Conservation (phyloP, 2,888 invertebrate species). For the Pristionchus fissidentatus region DNA sequence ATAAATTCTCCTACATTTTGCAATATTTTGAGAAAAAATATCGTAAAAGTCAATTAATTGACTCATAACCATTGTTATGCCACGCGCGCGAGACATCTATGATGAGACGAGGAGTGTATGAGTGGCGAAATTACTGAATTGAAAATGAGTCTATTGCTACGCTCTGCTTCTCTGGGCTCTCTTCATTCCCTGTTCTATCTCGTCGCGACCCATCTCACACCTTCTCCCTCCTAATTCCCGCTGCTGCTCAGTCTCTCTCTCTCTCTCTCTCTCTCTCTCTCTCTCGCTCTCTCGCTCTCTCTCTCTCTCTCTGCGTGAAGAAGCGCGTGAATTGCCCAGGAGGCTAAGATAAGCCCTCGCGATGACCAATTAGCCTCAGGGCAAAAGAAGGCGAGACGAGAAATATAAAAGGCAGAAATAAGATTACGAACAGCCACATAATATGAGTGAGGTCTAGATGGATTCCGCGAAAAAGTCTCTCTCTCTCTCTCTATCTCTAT, state of each 20-base stretch:
- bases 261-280: not conserved
- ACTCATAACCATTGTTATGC: no score
- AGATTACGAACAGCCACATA: not conserved
- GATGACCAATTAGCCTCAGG: slow-evolving; percentile 14
- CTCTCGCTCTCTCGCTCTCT: not conserved
- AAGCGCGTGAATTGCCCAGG: slow-evolving; percentile 34
- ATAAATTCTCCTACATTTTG: no score
- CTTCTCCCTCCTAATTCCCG: no score
- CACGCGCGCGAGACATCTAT: no score
- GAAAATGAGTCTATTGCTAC: slow-evolving; percentile 30
- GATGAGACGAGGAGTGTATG: not conserved
- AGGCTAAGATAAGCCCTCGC: slow-evolving; percentile 18
- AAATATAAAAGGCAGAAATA: no score
- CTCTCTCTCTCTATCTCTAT: not conserved
- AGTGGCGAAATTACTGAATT: slow-evolving; percentile 33
- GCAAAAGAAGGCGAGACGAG: not conserved
- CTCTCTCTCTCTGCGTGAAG: no score
- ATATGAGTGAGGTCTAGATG: not conserved
- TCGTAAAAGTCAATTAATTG: no score
- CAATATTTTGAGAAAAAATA: no score
- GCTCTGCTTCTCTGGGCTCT: no score
- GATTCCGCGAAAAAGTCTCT: not conserved
- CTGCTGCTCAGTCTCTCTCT: no score
- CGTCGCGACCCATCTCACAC: no score
- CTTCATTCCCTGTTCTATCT: no score